phyloP scores from a whole-genome alignment of 2,797 vertebrate species.

The Hoplostethus atlanticus region DNA sequence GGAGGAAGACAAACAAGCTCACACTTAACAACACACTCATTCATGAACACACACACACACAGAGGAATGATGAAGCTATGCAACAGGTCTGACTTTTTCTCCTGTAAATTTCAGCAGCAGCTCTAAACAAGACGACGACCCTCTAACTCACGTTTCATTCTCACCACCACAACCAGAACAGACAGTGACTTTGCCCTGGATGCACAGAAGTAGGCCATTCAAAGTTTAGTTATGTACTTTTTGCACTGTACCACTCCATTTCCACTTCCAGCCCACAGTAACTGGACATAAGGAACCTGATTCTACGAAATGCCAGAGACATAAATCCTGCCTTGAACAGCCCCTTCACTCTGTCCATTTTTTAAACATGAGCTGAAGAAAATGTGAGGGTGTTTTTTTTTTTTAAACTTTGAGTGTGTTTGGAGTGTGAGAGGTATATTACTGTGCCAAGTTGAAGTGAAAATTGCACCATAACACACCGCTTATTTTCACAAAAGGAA shows the following conservation, averaged over 20 bases:
- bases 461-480: too few relatives aligned
- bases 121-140: neutral
- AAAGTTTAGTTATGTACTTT: slow-evolving; percentile 10
- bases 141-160: neutral
- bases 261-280: neutral
- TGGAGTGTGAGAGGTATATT: too few relatives aligned
- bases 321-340: slow-evolving; percentile 7
- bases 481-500: neutral
- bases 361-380: neutral
- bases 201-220: slow-evolving; percentile 19
- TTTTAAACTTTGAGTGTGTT: too few relatives aligned
- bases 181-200: neutral
- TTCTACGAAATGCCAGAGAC: neutral
- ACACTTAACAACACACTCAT: neutral
- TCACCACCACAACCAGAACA: neutral
- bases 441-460: too few relatives aligned
- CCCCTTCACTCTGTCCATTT: neutral
- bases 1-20: neutral
- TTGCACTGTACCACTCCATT: neutral
- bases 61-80: neutral
- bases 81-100: neutral
- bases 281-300: neutral
- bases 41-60: neutral
- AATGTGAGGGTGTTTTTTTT: too few relatives aligned
- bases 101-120: neutral